Evolutionary conservation across 2,113 vertebrate genomes (phyloP).

Genomic region (Trochalopteron elliotii): DNA sequence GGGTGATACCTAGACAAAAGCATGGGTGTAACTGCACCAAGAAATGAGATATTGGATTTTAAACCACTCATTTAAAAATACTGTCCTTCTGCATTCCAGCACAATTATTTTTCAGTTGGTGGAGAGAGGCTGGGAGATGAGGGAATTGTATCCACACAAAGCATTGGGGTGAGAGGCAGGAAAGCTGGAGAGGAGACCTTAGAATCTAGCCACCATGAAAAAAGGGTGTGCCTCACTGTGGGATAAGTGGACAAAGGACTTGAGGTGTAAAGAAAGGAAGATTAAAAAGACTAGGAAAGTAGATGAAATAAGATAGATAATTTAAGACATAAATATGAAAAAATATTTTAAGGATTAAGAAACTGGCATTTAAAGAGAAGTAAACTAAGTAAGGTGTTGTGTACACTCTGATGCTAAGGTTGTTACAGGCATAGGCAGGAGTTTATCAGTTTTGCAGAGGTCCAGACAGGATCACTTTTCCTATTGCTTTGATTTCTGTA

Average conservation of each 20-base stretch:
- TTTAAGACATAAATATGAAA: background rate
- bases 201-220: background rate
- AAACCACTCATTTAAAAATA: background rate
- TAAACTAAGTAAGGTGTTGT: background rate
- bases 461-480: background rate
- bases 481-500: background rate
- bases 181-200: background rate
- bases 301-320: background rate
- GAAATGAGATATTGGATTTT: background rate
- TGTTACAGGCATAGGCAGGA: background rate
- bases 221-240: background rate
- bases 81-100: background rate
- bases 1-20: background rate
- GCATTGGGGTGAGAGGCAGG: background rate
- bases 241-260: background rate
- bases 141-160: background rate
- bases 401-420: background rate
- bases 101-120: background rate
- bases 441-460: background rate
- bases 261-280: background rate
- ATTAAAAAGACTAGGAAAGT: background rate
- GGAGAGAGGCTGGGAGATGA: background rate
- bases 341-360: background rate
- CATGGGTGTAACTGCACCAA: background rate
- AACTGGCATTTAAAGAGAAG: background rate